Evolutionary conservation across 1,140 invertebrate species (phyloP).

Genomic region (Drosophila lacteicornis): DNA sequence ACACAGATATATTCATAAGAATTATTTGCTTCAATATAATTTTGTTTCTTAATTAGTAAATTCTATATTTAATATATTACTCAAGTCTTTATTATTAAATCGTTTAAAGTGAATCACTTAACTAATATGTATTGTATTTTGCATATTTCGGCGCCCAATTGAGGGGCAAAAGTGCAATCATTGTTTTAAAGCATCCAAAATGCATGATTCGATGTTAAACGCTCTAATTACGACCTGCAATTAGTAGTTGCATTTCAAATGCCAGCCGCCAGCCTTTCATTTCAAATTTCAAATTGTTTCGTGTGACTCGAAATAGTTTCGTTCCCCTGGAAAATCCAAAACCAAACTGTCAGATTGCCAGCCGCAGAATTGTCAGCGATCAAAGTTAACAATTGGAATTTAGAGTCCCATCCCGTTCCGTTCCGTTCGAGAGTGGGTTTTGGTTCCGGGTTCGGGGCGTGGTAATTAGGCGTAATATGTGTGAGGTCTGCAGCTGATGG

Average conservation of each 20-base stretch:
- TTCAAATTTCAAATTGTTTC: slow-evolving; percentile 4
- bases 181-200: background rate
- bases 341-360: slow-evolving; percentile 6
- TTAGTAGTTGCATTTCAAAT: background rate
- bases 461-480: slow-evolving; percentile 64
- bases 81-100: too few relatives aligned
- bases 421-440: background rate
- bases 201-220: background rate
- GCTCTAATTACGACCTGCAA: background rate
- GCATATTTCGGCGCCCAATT: too few relatives aligned
- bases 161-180: too few relatives aligned
- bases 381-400: slow-evolving; percentile 19
- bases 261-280: background rate
- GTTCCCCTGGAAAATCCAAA: slow-evolving; percentile 1
- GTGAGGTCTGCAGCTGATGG: slow-evolving; percentile 52
- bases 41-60: too few relatives aligned
- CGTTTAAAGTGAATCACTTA: too few relatives aligned
- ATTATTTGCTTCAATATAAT: too few relatives aligned
- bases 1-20: too few relatives aligned
- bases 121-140: too few relatives aligned
- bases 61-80: too few relatives aligned
- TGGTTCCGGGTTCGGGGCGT: background rate
- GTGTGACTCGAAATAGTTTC: slow-evolving; percentile 3
- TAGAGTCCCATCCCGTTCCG: background rate
- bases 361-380: slow-evolving; percentile 19